phyloP scores from a whole-genome alignment of 2,797 vertebrate species.

The Melanitta fusca region DNA sequence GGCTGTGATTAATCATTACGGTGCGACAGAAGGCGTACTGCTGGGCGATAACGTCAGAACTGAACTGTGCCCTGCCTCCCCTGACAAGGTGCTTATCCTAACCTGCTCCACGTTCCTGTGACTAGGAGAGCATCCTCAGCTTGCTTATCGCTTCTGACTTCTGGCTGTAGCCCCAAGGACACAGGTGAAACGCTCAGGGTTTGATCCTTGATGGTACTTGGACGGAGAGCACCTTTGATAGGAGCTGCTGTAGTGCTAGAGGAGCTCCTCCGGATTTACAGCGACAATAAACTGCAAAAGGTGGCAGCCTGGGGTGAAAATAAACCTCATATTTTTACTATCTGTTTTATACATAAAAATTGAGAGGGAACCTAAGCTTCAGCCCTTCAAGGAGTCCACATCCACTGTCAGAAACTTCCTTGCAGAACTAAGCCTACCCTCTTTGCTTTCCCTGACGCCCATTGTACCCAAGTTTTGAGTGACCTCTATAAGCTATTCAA shows the following conservation, averaged over 20 bases:
- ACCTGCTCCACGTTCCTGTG: background rate
- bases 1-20: constrained; percentile 62
- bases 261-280: background rate
- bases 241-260: background rate
- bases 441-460: background rate
- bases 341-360: background rate
- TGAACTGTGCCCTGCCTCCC: constrained; percentile 47
- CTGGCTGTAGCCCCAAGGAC: fast-evolving
- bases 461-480: background rate
- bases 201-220: fast-evolving
- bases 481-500: background rate
- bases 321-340: background rate
- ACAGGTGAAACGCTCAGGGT: fast-evolving
- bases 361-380: background rate
- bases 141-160: background rate
- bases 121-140: background rate
- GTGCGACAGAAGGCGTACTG: constrained; percentile 42
- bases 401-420: background rate
- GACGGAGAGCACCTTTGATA: background rate
- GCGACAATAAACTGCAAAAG: fast-evolving
- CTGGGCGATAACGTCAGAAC: constrained; percentile 27
- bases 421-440: background rate
- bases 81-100: constrained; percentile 29
- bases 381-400: background rate
- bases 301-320: background rate